A percentile compares a stretch with the other conserved stretches of the same genome.
Evolutionary conservation across 1,140 invertebrate genomes (phyloP).

Genomic region (Dinoponera quadriceps): DNA sequence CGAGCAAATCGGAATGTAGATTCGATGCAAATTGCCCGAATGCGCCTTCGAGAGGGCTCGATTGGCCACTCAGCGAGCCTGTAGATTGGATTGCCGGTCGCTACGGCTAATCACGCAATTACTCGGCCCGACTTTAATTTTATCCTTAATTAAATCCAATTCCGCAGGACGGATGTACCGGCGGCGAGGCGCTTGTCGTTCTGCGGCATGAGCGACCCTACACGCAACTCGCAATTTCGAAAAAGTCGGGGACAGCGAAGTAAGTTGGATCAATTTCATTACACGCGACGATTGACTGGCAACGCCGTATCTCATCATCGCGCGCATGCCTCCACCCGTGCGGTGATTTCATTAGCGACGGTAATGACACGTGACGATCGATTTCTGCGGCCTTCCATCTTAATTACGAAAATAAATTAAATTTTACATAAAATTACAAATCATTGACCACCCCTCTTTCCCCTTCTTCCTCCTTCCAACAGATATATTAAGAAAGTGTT

Average conservation of each 20-base stretch:
- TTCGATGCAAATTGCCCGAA: constrained; percentile 80
- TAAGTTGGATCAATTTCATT: constrained; percentile 67
- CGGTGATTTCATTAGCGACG: not conserved
- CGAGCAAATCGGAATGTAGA: constrained; percentile 76
- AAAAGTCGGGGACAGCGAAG: constrained; percentile 47
- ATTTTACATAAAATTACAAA: not conserved
- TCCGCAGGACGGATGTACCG: constrained; percentile 69
- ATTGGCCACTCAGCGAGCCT: constrained; percentile 77
- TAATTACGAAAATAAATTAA: constrained; percentile 3
- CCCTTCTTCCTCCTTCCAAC: too few relatives aligned
- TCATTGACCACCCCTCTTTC: not conserved
- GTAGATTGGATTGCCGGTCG: constrained; percentile 79
- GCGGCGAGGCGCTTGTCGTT: constrained; percentile 21
- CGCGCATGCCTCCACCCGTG: not conserved
- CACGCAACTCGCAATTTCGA: constrained; percentile 44
- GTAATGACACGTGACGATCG: not conserved
- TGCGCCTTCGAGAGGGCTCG: constrained; percentile 77
- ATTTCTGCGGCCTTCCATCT: not conserved
- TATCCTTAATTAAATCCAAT: constrained; percentile 84
- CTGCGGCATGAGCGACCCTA: constrained; percentile 8
- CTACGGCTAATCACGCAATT: constrained; percentile 80
- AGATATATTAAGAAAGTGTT: too few relatives aligned
- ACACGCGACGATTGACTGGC: constrained; percentile 36
- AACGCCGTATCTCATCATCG: not conserved
- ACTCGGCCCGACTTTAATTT: constrained; percentile 79